Conservation (phyloP, 2,888 invertebrate species). For the Proisotoma minuta region DNA sequence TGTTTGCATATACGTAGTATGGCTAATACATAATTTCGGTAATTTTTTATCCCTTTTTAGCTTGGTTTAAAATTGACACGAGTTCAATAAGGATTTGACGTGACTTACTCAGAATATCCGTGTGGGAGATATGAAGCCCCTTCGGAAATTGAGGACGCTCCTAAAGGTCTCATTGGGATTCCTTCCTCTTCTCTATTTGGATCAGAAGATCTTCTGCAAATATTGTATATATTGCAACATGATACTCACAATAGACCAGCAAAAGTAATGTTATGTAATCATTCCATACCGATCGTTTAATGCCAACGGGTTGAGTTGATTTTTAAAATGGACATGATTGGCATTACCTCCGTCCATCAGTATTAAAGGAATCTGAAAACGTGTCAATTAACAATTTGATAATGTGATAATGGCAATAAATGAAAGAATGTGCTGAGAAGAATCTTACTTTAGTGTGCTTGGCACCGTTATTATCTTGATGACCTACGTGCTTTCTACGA, state of each 20-base stretch:
- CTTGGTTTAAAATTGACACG: no score
- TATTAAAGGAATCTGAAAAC: constrained; percentile 26
- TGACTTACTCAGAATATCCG: constrained; percentile 32
- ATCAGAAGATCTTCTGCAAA: constrained; percentile 42
- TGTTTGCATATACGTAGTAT: no score
- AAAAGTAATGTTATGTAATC: not conserved
- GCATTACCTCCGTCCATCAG: constrained; percentile 28
- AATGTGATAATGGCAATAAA: not conserved
- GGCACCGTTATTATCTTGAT: constrained; percentile 35
- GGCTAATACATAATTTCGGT: no score
- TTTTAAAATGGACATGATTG: constrained; percentile 39
- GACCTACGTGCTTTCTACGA: constrained; percentile 63
- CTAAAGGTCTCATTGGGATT: constrained; percentile 67
- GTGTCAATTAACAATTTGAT: not conserved
- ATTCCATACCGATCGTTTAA: constrained; percentile 40
- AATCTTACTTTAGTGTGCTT: not conserved
- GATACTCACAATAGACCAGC: not conserved
- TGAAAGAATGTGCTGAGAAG: no score
- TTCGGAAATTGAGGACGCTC: constrained; percentile 56
- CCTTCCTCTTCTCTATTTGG: constrained; percentile 58
- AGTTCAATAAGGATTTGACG: not conserved
- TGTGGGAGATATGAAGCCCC: constrained; percentile 12
- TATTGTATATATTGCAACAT: not conserved
- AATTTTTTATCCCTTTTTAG: no score
- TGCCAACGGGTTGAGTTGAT: constrained; percentile 28